Evolutionary conservation across 2,888 invertebrate genomes (phyloP).

Genomic region (Dolomedes plantarius): DNA sequence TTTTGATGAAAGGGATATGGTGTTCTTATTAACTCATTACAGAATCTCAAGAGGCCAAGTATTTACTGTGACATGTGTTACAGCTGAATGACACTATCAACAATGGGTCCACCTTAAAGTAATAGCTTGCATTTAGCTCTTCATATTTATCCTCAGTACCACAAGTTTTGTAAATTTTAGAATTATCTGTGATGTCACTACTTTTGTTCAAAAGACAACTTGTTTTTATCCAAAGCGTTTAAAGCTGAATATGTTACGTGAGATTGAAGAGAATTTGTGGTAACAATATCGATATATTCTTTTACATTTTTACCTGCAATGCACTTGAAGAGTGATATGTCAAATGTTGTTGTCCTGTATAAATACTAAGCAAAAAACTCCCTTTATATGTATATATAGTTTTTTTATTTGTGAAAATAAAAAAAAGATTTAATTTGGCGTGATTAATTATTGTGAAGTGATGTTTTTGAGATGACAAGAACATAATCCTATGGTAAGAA

Average conservation of each 20-base stretch:
- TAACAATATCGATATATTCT: constrained; percentile 66
- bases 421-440: constrained; percentile 51
- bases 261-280: constrained; percentile 19
- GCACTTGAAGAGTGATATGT: constrained; percentile 50
- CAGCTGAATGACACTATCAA: no score
- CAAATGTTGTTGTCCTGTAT: constrained; percentile 46
- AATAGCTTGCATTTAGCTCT: constrained; percentile 41
- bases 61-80: no score
- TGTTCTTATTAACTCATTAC: no score
- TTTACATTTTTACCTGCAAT: constrained; percentile 65
- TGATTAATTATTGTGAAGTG: no score
- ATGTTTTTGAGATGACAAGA: no score
- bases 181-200: constrained; percentile 53
- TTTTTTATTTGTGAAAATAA: constrained; percentile 63
- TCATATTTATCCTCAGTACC: constrained; percentile 30
- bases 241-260: not conserved
- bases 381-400: constrained; percentile 53
- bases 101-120: no score
- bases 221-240: not conserved
- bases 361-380: constrained; percentile 31
- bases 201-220: not conserved
- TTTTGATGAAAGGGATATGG: no score
- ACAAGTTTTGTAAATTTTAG: constrained; percentile 31
- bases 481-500: no score
- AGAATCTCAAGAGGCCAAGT: no score